Base-by-base conservation (phyloP, 2,888 invertebrate species). In the Ochropleura leucogaster region DNA sequence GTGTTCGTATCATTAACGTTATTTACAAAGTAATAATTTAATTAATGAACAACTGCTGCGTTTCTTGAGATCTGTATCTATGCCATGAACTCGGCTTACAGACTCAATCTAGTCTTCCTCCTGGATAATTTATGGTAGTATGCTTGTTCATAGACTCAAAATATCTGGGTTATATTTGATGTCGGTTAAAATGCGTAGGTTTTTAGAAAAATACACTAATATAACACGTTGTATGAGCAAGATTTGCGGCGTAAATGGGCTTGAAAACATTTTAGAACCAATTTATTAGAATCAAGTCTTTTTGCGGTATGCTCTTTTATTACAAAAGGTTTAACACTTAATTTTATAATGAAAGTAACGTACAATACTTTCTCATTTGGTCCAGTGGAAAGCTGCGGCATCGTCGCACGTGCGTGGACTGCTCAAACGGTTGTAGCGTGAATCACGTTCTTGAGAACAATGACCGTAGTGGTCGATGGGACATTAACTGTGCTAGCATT, bases 331-430 rank as follows among this genome's bases (percentile, higher is more conserved):
- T 60, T 44, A 55, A 84, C 46, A 57, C 49, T 47, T 69, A 68
- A 77, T 70, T 60, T 66, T 57, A 20, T 75, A 80, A 80, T 69
- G 79, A 84, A 80, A 82, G 82, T 74, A 77, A 70, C 60, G 20
- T 76, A 71, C 82, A 68, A 70, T 71, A 81, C 80, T 80, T 83
- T 88, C 85, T 87, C 79, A 79, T 83, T 76, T 86, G 87, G 82
- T 86, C 77, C 86, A 86, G 78, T 88, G 88, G 90, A 91, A 90
- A 89, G 89, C 82, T 81, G 76, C 14, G 60, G 60, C 69, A 62
- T 67, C 53, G 79, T 73, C 67, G 83, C 85, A 91, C 93, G 93
- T 92, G 92, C 75, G 68, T 77, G 67, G 90, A 90, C 74, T 91
- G 77, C 79, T 71, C 78, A 87, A 88, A 76, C 74, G 69, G 62